These are phyloP conservation scores for Lepidothrix coronata DNA, from an alignment of 2,113 vertebrate species.

Conservation along the genomic window DNA sequence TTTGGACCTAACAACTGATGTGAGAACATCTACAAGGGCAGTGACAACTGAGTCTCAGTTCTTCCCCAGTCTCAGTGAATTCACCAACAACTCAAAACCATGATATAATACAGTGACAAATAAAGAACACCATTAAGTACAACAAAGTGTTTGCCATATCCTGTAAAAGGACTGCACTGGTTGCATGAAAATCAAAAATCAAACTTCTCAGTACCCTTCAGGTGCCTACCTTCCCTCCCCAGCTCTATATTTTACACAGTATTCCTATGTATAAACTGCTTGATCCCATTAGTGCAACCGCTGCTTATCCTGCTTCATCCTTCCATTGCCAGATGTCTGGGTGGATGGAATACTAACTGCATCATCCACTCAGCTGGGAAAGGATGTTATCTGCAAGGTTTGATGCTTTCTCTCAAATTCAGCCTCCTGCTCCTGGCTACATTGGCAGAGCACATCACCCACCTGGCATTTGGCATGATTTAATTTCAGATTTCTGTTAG, in stretches of 20 bases:
- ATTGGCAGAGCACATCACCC: neutral
- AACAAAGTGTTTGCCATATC: accelerated
- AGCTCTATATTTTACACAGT: accelerated
- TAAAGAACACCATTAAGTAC: neutral
- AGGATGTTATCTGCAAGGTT: neutral
- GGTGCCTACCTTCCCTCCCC: neutral
- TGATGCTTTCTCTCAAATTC: neutral
- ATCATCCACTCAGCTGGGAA: neutral
- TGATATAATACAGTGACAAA: neutral
- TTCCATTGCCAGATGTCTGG: neutral
- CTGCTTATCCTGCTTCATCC: neutral
- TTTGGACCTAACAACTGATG: neutral
- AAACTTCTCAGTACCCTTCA: neutral
- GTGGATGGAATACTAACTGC: neutral
- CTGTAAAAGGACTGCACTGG: neutral
- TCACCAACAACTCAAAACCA: neutral
- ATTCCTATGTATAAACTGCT: accelerated
- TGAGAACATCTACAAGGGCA: neutral
- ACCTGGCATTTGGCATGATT: neutral
- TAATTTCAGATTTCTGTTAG: neutral
- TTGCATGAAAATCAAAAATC: neutral
- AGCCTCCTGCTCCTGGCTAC: neutral
- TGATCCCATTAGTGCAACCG: neutral
- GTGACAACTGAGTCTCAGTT: neutral
- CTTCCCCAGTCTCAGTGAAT: neutral